phyloP scores from a whole-genome alignment of 1,140 invertebrate genomes.

The Papilio xuthus region DNA sequence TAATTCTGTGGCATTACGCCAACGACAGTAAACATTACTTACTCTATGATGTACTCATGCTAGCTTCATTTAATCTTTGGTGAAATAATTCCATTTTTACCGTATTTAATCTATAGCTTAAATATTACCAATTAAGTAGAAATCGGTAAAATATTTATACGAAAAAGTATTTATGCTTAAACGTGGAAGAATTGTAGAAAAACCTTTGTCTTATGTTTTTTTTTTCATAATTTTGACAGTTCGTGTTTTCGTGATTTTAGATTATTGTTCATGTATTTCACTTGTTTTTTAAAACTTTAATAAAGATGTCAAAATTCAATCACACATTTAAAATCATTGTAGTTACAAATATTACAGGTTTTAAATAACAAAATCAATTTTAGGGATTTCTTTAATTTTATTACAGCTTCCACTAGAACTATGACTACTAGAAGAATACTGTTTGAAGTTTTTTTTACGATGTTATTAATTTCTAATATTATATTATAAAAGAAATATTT shows the following conservation, averaged over 20 bases:
- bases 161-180: background rate
- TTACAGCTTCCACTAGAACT: too few species aligned
- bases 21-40: constrained; percentile 50
- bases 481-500: background rate
- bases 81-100: background rate
- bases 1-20: constrained; percentile 55
- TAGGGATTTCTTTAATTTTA: too few species aligned
- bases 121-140: background rate
- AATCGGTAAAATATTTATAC: background rate
- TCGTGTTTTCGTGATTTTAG: too few species aligned
- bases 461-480: background rate
- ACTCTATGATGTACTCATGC: background rate
- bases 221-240: too few species aligned
- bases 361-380: too few species aligned
- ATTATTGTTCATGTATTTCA: too few species aligned
- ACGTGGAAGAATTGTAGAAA: background rate
- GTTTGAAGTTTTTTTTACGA: background rate
- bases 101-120: background rate
- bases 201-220: background rate
- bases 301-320: too few species aligned
- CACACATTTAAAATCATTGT: too few species aligned
- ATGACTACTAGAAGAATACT: too few species aligned
- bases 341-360: too few species aligned
- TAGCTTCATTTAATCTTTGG: background rate
- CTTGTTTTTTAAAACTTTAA: too few species aligned